Base-by-base conservation (phyloP, 23 tunicate species). In the Diplosoma virens region DNA sequence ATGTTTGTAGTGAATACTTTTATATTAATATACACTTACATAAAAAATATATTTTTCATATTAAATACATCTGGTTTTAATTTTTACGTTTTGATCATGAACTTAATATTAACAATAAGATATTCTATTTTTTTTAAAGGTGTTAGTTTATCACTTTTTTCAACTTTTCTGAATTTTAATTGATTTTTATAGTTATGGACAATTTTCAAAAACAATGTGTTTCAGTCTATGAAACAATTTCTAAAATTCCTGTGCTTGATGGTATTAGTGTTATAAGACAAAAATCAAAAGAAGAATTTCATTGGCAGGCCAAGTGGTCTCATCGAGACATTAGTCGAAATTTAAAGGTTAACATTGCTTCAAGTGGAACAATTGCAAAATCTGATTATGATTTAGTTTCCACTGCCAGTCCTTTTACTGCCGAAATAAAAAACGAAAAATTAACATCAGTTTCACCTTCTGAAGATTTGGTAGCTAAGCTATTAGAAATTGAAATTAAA, bases 241-340 rank as follows among this genome's bases (percentile, higher is more conserved):
- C 76, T 1, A 50, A 52, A 47, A 25, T 75, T 33, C 76, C 88
- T 20, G 37, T 81, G 16, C 17, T 83, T 25, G 81, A 75, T 33
- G 6, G 20, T 75, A 35, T 83, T 3, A 25, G 25, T 22, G 78
- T 72, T 47, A 68, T 41, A 3, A 58, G 37, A 37, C 26, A 21
- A 16, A 25, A 20, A 4, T 24, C 37, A 1, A 27, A 58, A 17
- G 11, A 71, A 1, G 33, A 32, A 2, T 48, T 65, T 26, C 83
- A 84, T 59, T 68, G 79, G 79, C 68, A 84, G 78, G 72, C 80
- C 2, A 55, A 24, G n/a, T 90, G 86, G 86, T 47, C 79, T 29
- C 79, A 80, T 32, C 52, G 90, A 64, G 90, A 90, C 29, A 33
- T 90, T 41, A 83, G 37, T n/a, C 67, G 97, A 79, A 53, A 73